Percentiles rank a stretch among this genome's conserved stretches.
phyloP scores from a whole-genome alignment of 2,888 invertebrate genomes.

The Lagria hirta region DNA sequence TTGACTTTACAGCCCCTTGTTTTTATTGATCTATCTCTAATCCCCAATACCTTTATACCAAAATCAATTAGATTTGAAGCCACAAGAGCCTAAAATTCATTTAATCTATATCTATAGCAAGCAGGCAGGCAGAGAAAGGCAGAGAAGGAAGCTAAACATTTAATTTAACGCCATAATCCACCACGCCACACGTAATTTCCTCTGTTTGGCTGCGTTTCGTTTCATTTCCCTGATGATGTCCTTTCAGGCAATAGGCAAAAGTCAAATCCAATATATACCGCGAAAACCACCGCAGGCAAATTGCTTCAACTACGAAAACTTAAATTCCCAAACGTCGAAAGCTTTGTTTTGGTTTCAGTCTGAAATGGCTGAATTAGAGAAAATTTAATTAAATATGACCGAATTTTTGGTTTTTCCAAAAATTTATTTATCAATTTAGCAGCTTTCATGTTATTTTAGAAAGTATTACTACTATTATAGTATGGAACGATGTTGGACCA shows the following conservation, averaged over 20 bases:
- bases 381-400: background rate
- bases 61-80: conserved; percentile 17
- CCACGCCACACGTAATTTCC: conserved; percentile 31
- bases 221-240: conserved; percentile 18
- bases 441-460: conserved; percentile 2
- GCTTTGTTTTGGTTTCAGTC: too few species aligned
- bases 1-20: too few species aligned
- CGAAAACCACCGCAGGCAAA: conserved; percentile 32
- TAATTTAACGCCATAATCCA: conserved; percentile 35
- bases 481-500: background rate
- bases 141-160: conserved; percentile 34
- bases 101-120: conserved; percentile 11
- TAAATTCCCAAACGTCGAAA: conserved; percentile 23
- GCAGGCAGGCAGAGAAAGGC: too few species aligned
- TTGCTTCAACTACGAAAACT: conserved; percentile 27
- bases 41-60: too few species aligned
- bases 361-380: background rate
- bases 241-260: conserved; percentile 24
- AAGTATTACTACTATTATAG: too few species aligned
- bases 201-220: too few species aligned
- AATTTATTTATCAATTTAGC: background rate
- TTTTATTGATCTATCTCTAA: too few species aligned
- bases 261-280: conserved; percentile 28
- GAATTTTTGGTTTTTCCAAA: background rate
- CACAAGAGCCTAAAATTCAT: conserved; percentile 8